These are phyloP conservation scores for Micromesistius poutassou DNA, from an alignment of 2,797 vertebrate species.

Conservation along the genomic window DNA sequence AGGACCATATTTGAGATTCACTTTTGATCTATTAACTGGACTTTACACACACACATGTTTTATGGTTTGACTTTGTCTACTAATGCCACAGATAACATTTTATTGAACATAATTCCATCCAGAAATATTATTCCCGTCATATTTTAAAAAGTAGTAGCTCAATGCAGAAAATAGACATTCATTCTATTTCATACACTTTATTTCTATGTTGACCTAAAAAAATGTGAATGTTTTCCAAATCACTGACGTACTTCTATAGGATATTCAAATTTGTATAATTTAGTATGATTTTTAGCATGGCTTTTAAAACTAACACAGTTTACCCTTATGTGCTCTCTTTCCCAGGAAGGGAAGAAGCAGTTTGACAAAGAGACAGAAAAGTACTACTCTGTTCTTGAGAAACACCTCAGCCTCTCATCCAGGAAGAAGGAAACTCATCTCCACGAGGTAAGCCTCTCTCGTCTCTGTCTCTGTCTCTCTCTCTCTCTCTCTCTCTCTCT, in stretches of 20 bases:
- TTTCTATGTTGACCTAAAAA: neutral
- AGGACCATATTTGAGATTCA: neutral
- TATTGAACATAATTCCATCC: neutral
- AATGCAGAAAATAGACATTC: neutral
- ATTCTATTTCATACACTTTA: neutral
- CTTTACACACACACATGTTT: neutral
- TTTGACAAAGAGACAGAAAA: constrained; percentile 99
- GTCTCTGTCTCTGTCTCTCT: neutral
- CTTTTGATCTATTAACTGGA: too few species aligned
- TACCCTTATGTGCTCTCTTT: neutral
- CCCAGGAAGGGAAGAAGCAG: constrained; percentile 94
- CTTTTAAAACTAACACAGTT: neutral
- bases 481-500: too few species aligned
- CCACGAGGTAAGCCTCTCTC: constrained; percentile 81
- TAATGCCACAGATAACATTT: neutral
- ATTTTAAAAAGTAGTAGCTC: neutral
- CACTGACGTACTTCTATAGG: neutral
- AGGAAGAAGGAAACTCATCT: constrained; percentile 96
- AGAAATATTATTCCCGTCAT: neutral
- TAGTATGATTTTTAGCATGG: too few species aligned
- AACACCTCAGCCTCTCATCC: constrained; percentile 94
- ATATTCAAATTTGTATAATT: too few species aligned
- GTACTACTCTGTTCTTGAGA: constrained; percentile 94
- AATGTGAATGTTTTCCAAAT: neutral
- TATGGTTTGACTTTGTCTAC: neutral